Evolutionary conservation across 37 sponge, comb jelly and placozoan species (phyloP).

Genomic region (Lycopodina hypogea): DNA sequence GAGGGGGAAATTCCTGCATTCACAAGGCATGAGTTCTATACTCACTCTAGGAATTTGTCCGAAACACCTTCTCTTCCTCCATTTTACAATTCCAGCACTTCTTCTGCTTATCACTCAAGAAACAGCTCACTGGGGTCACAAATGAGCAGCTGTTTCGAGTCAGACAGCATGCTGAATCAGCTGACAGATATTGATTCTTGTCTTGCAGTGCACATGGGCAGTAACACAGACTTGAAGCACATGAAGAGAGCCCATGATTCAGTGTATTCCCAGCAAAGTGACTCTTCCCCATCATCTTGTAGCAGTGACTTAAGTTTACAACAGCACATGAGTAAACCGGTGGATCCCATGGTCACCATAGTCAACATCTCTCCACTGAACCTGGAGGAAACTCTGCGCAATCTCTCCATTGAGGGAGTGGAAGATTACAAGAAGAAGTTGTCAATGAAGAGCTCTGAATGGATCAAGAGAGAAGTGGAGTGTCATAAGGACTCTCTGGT

Average conservation of each 20-base stretch:
- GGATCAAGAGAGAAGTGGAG: slow-evolving; percentile 70
- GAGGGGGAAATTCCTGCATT: slow-evolving; percentile 17
- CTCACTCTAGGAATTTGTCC: slow-evolving; percentile 53
- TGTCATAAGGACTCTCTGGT: slow-evolving; percentile 33
- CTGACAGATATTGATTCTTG: slow-evolving; percentile 43
- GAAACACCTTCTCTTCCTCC: slow-evolving; percentile 73
- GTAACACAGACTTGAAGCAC: slow-evolving; percentile 35
- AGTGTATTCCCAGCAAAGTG: slow-evolving; percentile 4
- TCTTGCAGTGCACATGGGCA: slow-evolving; percentile 23
- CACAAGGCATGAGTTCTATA: neutral
- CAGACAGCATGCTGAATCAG: slow-evolving; percentile 52
- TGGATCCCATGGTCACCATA: neutral
- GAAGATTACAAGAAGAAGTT: slow-evolving; percentile 31
- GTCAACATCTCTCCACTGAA: slow-evolving; percentile 10
- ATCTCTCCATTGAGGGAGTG: slow-evolving; percentile 3
- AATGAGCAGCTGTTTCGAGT: slow-evolving; percentile 62
- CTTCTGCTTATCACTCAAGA: slow-evolving; percentile 60
- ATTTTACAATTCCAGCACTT: slow-evolving; percentile 44
- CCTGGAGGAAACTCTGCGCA: slow-evolving; percentile 51
- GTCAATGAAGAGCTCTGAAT: slow-evolving; percentile 74
- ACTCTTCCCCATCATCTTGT: slow-evolving; percentile 24
- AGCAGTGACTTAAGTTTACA: slow-evolving; percentile 33
- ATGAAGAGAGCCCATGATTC: slow-evolving; percentile 32
- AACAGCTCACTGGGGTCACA: slow-evolving; percentile 63
- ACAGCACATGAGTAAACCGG: slow-evolving; percentile 36